Evolutionary conservation across 1,140 invertebrate species (phyloP), one percentile per base, ranked within the genome.

Genomic region (Euura lappo): DNA sequence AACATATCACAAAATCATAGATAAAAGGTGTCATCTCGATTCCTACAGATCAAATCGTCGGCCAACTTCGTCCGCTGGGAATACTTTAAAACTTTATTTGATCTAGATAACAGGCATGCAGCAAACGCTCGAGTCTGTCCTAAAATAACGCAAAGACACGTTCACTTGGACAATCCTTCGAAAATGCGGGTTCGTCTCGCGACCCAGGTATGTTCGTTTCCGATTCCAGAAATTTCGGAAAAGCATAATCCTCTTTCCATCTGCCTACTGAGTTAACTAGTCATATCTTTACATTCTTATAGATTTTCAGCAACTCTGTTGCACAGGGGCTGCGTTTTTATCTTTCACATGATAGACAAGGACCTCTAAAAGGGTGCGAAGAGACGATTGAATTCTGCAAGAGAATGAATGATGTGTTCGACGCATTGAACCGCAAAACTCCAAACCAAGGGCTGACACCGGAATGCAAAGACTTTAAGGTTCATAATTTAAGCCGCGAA

Each of bases 221-320:
- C 28, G 28, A 28, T 28, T 28, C 28, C 28, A 28, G 28, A 28
- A 28, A 28, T 28, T 28, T 28, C 28, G 28, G 28, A 28, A 28
- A 28, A 28, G 28, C 28, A 28, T 28, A 28, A 28, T 28, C 28
- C 28, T 28, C 28, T 28, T 28, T 28, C 28, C 28, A 28, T 28
- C 28, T 28, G 28, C 28, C 28, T 28, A 28, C 28, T 28, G 28
- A 28, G 28, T 28, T 28, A 28, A 28, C 28, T 28, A 28, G 28
- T 28, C 28, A 28, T 28, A 28, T 28, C 28, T 28, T 28, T 28
- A 28, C 28, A 69, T 69, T 28, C 7, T 28, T 47, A 45, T 68
- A 78, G 78, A 72, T 79, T 44, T 79, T 77, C 42, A 77, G 76
- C 66, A 76, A 75, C 42, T 76, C 74, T 1, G 76, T 77, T 2